phyloP scores from a whole-genome alignment of 2,888 invertebrate genomes.

The Morpho achilles region DNA sequence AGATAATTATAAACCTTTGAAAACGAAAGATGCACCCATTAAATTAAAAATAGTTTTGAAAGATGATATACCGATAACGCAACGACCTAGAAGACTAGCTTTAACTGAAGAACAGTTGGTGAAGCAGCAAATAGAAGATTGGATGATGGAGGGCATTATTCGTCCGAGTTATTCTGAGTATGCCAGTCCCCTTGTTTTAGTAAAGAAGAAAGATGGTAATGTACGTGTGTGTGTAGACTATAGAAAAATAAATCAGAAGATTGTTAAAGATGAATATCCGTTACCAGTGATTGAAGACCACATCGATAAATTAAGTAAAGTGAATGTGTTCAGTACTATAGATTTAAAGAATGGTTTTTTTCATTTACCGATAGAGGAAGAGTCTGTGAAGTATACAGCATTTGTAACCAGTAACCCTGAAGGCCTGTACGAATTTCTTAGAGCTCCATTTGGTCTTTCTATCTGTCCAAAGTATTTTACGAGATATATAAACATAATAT shows the following conservation, averaged over 20 bases:
- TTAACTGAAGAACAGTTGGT: constrained; percentile 5
- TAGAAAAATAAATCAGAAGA: constrained; percentile 33
- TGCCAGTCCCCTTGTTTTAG: constrained; percentile 27
- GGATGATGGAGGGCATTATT: constrained; percentile 6
- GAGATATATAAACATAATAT: constrained; percentile 37
- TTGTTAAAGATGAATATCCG: constrained; percentile 33
- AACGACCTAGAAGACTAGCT: constrained; percentile 29
- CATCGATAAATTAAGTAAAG: constrained; percentile 43
- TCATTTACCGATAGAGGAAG: constrained; percentile 37
- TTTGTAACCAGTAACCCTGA: constrained; percentile 37
- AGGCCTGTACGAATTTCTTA: constrained; percentile 50
- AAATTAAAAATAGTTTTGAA: constrained; percentile 21
- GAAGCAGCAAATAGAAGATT: constrained; percentile 22
- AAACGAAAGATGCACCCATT: constrained; percentile 3
- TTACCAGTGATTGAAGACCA: constrained; percentile 46
- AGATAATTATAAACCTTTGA: constrained; percentile 19
- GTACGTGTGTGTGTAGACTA: constrained; percentile 45
- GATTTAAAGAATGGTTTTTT: constrained; percentile 47
- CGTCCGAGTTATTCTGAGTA: constrained; percentile 25
- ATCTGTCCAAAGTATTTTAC: constrained; percentile 45
- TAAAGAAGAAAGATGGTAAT: constrained; percentile 27
- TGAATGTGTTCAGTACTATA: constrained; percentile 27
- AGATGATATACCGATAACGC: constrained; percentile 29
- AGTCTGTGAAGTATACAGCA: constrained; percentile 40
- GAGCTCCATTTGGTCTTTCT: constrained; percentile 31